Percentiles rank a stretch among this genome's conserved stretches.
phyloP scores from a whole-genome alignment of 2,113 vertebrate genomes.

The Hyaena hyaena region DNA sequence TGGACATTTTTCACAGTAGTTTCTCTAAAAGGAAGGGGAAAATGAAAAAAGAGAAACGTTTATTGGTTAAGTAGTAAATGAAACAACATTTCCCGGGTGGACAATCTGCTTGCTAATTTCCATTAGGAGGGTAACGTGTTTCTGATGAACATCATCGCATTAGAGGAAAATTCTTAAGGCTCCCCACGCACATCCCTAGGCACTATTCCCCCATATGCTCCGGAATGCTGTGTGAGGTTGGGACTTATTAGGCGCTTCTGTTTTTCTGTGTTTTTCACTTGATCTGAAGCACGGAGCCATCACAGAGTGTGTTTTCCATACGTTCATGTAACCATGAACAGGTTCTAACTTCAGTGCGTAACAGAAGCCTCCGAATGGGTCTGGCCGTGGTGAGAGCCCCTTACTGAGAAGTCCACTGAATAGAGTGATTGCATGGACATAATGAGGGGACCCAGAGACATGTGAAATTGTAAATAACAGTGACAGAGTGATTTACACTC shows the following conservation, averaged over 20 bases:
- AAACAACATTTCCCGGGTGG: not conserved
- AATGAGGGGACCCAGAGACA: not conserved
- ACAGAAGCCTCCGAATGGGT: not conserved
- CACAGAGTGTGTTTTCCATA: not conserved
- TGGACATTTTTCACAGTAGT: not conserved
- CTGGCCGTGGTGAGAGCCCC: not conserved
- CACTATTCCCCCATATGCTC: not conserved
- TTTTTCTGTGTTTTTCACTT: conserved; percentile 4
- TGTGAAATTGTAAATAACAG: conserved; percentile 53
- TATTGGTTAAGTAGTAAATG: not conserved
- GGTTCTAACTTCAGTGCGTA: not conserved
- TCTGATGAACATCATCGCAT: not conserved
- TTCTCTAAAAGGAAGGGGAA: not conserved
- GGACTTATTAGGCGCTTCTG: not conserved
- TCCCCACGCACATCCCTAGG: not conserved
- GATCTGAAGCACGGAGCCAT: not conserved
- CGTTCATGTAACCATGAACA: not conserved
- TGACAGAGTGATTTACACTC: conserved; percentile 62
- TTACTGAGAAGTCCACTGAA: not conserved
- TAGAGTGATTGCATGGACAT: conserved; percentile 46
- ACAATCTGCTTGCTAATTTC: not conserved
- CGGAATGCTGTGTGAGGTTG: not conserved
- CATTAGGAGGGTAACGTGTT: not conserved
- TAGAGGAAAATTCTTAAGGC: not conserved
- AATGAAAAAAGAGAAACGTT: not conserved